These are phyloP conservation scores for Sparidentex hasta DNA, from an alignment of 2,797 vertebrate species.

Conservation along the genomic window DNA sequence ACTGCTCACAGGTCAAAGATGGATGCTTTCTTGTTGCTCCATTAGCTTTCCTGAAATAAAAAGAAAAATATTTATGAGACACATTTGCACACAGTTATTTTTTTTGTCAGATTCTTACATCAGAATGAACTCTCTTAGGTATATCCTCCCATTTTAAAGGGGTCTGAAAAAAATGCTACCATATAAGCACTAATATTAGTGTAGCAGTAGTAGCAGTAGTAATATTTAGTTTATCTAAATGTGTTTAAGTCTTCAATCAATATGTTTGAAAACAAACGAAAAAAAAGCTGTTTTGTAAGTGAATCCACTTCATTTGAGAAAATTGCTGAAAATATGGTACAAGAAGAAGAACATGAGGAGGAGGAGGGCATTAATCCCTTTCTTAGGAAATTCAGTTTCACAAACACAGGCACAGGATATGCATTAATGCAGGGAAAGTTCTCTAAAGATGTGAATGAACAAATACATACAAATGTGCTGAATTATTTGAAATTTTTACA, in stretches of 20 bases:
- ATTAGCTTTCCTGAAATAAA: slow-evolving; percentile 72
- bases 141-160: not conserved
- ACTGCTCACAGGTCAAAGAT: slow-evolving; percentile 40
- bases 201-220: not conserved
- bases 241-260: not conserved
- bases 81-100: not conserved
- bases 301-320: not conserved
- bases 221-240: not conserved
- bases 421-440: no score
- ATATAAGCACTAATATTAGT: not conserved
- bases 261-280: not conserved
- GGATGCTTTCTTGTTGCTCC: slow-evolving; percentile 50
- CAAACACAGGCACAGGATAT: no score
- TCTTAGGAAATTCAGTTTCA: no score
- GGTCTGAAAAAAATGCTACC: not conserved
- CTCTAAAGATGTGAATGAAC: no score
- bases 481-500: not conserved
- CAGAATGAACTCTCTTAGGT: not conserved
- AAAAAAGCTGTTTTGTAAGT: not conserved
- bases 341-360: no score
- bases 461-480: not conserved
- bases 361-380: no score
- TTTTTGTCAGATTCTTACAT: not conserved
- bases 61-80: slow-evolving; percentile 46
- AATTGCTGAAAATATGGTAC: not conserved